Conservation (phyloP, 2,797 vertebrate genomes). For the Amphiprion clarkii region DNA sequence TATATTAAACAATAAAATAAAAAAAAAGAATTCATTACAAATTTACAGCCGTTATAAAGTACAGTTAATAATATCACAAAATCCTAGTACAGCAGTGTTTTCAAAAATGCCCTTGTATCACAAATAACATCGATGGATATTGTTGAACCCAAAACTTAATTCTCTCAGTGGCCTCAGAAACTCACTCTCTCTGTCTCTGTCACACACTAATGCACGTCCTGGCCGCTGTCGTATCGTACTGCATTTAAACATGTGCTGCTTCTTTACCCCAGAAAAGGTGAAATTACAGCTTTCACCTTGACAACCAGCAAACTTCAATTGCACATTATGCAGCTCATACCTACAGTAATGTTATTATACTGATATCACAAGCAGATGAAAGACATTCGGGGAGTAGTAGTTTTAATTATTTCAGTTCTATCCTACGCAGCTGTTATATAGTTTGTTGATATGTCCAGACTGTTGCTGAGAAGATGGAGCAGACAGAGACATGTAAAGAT, state of each 20-base stretch:
- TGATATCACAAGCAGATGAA: constrained; percentile 69
- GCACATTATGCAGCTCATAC: constrained; percentile 56
- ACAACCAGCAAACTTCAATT: constrained; percentile 39
- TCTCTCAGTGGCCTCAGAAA: constrained; percentile 40
- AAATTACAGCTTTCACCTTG: constrained; percentile 39
- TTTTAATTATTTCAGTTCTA: constrained; percentile 62
- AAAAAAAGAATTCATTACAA: constrained; percentile 73
- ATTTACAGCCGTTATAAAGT: constrained; percentile 79
- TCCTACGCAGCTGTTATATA: constrained; percentile 70
- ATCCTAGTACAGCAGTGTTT: constrained; percentile 70
- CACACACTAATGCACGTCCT: constrained; percentile 11
- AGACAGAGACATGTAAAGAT: constrained; percentile 58
- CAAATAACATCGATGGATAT: constrained; percentile 64
- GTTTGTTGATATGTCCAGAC: constrained; percentile 53
- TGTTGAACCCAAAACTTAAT: constrained; percentile 44
- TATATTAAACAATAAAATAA: constrained; percentile 75
- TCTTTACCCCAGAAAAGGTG: constrained; percentile 41
- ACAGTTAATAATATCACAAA: constrained; percentile 76
- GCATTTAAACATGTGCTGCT: constrained; percentile 57
- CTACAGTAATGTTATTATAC: constrained; percentile 56
- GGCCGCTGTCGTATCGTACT: constrained; percentile 38
- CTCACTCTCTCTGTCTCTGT: not conserved
- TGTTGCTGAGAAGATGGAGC: constrained; percentile 45
- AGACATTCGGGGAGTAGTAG: constrained; percentile 67
- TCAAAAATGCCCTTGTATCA: constrained; percentile 77